Evolutionary conservation across 1,140 invertebrate species (phyloP), one percentile per base, ranked within the genome.

Genomic region (Drosophila kanapiae): DNA sequence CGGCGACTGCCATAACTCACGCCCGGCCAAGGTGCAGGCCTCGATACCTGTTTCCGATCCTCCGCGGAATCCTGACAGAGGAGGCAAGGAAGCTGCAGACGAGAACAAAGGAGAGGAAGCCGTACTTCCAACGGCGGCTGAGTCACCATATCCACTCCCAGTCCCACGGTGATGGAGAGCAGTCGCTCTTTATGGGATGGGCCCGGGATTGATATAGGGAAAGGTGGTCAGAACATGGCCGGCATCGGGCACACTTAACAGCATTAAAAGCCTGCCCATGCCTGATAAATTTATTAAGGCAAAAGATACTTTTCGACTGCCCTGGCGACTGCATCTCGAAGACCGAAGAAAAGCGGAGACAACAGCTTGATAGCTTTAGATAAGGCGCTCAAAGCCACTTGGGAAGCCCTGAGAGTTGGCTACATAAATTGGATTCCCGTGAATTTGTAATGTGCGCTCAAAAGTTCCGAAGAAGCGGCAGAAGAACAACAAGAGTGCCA

Each of bases 371-470:
- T 86, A 77, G 80, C 67, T 67, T 37, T 71, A 82, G 80, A 78
- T 82, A 65, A 82, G 71, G 75, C 75, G 67, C 61, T 48, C 58
- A 48, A 33, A 79, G 65, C 47, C 56, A 62, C 49, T 69, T 68
- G 61, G 79, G 58, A 29, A 56, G 75, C 65, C 61, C 33, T 23
- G 42, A 60, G 54, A 51, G 13, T 38, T 67, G 63, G 82, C 78
- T 62, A 69, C 79, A 84, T 84, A 90, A 90, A 88, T 88, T 88
- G 84, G 84, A 90, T 88, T 88, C 80, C 78, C 56, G 68, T 78
- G 84, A 90, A 88, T 90, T 80, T 88, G 85, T 88, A 90, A 87
- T 84, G 84, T 84, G 84, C 76, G 79, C 83, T 87, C 80, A 69
- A 84, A 88, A 88, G 61, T 88, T 88, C 84, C 65, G 27, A 75